Evolutionary conservation across 2,113 vertebrate species (phyloP).

Genomic region (Lampris incognitus): DNA sequence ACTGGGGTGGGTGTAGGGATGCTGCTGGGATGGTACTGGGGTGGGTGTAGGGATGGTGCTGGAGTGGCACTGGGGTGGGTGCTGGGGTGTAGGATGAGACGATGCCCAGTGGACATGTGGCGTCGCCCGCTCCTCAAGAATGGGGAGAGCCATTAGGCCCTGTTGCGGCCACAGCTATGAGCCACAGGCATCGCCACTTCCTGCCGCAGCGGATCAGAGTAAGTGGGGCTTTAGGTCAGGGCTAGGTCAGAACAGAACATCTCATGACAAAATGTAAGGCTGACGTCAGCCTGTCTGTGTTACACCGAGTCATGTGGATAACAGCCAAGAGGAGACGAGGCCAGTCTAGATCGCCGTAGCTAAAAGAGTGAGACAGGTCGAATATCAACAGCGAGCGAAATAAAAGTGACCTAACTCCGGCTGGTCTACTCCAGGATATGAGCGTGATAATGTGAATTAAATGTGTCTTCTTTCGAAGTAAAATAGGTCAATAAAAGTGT

Average conservation of each 20-base stretch:
- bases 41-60: slow-evolving; percentile 75
- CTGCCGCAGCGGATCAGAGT: slow-evolving; percentile 68
- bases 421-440: neutral
- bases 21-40: no score
- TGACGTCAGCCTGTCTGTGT: slow-evolving; percentile 39
- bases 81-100: slow-evolving; percentile 69
- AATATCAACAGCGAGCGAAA: slow-evolving; percentile 20
- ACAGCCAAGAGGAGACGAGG: slow-evolving; percentile 35
- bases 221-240: slow-evolving; percentile 63
- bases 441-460: slow-evolving; percentile 25
- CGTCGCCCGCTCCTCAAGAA: slow-evolving; percentile 67
- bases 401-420: neutral
- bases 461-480: slow-evolving; percentile 6
- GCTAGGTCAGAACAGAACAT: slow-evolving; percentile 51
- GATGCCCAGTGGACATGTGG: slow-evolving; percentile 76
- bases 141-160: slow-evolving; percentile 52
- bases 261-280: slow-evolving; percentile 43
- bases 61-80: slow-evolving; percentile 73
- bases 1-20: no score
- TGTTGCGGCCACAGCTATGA: slow-evolving; percentile 64
- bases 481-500: neutral
- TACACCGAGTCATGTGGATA: slow-evolving; percentile 22
- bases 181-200: slow-evolving; percentile 70
- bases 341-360: slow-evolving; percentile 12
- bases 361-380: slow-evolving; percentile 24